Conservation (phyloP, 2,888 invertebrate genomes). For the Epiblema foenella region DNA sequence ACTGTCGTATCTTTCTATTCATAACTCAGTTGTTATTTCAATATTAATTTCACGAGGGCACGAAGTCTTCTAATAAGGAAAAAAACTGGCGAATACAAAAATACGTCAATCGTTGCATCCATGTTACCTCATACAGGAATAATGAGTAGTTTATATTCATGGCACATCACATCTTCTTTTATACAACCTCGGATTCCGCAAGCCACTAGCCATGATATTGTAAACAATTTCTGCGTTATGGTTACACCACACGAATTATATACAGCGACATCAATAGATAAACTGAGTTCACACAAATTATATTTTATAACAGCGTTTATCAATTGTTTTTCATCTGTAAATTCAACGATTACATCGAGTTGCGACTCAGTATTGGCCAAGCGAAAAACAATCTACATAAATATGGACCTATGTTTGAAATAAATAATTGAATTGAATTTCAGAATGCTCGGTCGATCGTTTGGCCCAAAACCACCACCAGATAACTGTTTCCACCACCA, state of each 20-base stretch:
- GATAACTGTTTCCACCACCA: background rate
- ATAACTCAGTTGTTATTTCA: conserved; percentile 11
- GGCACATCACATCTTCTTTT: conserved; percentile 35
- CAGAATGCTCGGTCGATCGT: background rate
- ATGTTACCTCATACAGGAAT: conserved; percentile 37
- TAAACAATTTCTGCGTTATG: conserved; percentile 29
- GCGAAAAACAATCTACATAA: background rate
- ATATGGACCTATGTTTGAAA: too few relatives aligned
- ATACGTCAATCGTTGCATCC: conserved; percentile 35
- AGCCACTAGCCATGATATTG: conserved; percentile 32
- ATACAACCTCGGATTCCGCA: conserved; percentile 36
- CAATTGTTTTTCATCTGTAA: background rate
- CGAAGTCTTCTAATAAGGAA: conserved; percentile 37
- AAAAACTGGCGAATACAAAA: conserved; percentile 31
- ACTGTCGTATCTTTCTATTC: conserved; percentile 15
- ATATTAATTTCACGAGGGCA: conserved; percentile 9
- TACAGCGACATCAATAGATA: conserved; percentile 27
- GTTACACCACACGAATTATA: conserved; percentile 22
- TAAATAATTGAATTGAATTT: too few relatives aligned
- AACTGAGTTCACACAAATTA: conserved; percentile 21
- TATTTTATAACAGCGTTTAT: background rate
- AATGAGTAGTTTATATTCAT: conserved; percentile 43
- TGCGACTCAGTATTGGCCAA: background rate
- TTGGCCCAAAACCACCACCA: background rate
- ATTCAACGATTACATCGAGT: background rate